phyloP scores from a whole-genome alignment of 2,888 invertebrate species.

The Anaspis maculata region DNA sequence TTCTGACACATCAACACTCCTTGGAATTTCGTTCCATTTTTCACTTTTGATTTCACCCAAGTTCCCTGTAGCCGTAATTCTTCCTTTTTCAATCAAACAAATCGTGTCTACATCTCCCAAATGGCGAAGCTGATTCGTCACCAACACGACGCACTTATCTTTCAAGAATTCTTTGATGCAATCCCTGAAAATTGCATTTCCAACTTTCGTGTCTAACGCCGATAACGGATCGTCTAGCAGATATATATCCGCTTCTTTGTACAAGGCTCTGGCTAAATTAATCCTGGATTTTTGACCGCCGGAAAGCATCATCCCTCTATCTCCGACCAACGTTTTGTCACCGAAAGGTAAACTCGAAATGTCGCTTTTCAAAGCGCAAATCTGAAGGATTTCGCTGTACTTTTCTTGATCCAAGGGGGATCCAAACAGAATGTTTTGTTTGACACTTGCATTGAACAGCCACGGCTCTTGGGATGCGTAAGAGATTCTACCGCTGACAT shows the following conservation, averaged over 20 bases:
- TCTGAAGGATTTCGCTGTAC: conserved; percentile 5
- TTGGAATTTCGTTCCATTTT: neutral
- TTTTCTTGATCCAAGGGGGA: conserved; percentile 34
- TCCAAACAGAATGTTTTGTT: conserved; percentile 16
- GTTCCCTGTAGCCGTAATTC: neutral
- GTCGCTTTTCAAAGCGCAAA: conserved; percentile 43
- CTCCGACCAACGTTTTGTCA: conserved; percentile 67
- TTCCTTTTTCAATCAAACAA: conserved; percentile 46
- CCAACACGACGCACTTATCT: conserved; percentile 60
- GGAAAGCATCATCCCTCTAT: conserved; percentile 42
- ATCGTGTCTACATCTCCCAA: conserved; percentile 49
- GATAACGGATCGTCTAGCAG: conserved; percentile 11
- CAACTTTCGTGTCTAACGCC: conserved; percentile 61
- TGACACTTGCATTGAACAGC: conserved; percentile 13
- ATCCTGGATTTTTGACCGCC: conserved; percentile 71
- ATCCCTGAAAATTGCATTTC: conserved; percentile 54
- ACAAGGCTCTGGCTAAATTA: conserved; percentile 62
- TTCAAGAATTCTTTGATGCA: conserved; percentile 42
- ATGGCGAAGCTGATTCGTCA: conserved; percentile 64
- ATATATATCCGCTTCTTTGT: conserved; percentile 45
- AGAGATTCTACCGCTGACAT: conserved; percentile 10
- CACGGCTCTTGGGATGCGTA: conserved; percentile 18
- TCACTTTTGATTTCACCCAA: neutral
- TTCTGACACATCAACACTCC: too few species aligned
- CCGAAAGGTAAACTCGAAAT: conserved; percentile 62